Evolutionary conservation across 2,888 invertebrate genomes (phyloP).

Genomic region (Tinea trinotella): DNA sequence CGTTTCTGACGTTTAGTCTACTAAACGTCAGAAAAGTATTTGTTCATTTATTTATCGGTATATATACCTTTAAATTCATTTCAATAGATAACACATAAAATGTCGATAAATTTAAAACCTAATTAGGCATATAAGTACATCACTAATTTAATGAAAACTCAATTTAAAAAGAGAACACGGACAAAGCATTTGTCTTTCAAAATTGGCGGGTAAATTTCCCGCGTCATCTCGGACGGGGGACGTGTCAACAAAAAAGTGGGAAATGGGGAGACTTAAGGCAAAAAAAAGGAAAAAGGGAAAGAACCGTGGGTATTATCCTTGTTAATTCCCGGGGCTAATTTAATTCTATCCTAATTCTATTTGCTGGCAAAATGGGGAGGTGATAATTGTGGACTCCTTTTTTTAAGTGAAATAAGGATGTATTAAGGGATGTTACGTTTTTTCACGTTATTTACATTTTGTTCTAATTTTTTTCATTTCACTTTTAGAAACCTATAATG

Average conservation of each 20-base stretch:
- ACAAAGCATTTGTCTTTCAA: conserved; percentile 29
- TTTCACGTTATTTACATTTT: not conserved
- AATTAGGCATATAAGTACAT: too few relatives aligned
- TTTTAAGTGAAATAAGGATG: conserved; percentile 37
- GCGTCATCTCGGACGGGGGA: conserved; percentile 33
- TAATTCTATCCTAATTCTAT: conserved; percentile 71
- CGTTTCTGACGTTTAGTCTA: too few relatives aligned
- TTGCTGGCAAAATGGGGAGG: conserved; percentile 66
- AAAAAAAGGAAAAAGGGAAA: conserved; percentile 33
- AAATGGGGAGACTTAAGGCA: conserved; percentile 27
- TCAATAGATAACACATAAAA: too few relatives aligned
- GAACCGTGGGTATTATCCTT: conserved; percentile 62
- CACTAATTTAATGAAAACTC: conserved; percentile 18
- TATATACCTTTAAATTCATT: too few relatives aligned
- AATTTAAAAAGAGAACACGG: conserved; percentile 28
- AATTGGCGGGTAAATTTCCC: conserved; percentile 45
- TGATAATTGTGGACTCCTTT: conserved; percentile 65
- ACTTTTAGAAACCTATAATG: too few relatives aligned
- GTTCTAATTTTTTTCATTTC: not conserved
- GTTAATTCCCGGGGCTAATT: conserved; percentile 69
- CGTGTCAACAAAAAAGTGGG: conserved; percentile 44
- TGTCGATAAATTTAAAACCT: too few relatives aligned
- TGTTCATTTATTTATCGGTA: too few relatives aligned
- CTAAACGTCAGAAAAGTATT: too few relatives aligned
- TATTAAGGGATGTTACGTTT: conserved; percentile 27